A percentile compares a stretch with the other conserved stretches of the same genome.
Conservation (phyloP, 1,140 invertebrate genomes). For the Coptotermes formosanus region DNA sequence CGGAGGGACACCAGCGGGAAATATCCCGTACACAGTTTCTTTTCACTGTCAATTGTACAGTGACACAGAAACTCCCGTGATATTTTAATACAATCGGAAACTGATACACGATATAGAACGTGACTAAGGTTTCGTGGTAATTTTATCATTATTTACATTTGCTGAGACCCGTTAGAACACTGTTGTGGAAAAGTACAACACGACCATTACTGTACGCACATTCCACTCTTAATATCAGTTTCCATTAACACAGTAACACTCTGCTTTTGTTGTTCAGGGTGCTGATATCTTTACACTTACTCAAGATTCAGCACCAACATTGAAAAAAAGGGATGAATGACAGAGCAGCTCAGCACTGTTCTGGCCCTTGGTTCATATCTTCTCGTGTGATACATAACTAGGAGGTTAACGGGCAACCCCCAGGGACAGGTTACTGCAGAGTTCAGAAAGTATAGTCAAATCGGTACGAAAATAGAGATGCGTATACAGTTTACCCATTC, state of each 20-base stretch:
- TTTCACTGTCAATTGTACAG: neutral
- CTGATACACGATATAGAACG: neutral
- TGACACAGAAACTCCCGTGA: neutral
- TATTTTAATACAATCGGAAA: neutral
- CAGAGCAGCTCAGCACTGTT: no score
- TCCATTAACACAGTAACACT: neutral
- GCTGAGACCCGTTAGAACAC: neutral
- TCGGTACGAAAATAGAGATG: neutral
- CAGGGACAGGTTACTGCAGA: neutral
- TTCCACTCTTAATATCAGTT: neutral
- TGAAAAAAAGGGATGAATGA: no score
- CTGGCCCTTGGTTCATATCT: no score
- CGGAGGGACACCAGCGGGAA: no score
- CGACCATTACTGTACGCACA: neutral
- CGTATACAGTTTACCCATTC: neutral
- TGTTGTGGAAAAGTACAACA: neutral
- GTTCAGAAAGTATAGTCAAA: neutral
- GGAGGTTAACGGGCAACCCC: no score
- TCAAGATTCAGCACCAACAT: no score
- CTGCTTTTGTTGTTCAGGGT: no score
- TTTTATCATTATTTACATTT: neutral
- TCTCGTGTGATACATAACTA: no score
- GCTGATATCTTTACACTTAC: no score
- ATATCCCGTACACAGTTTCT: neutral
- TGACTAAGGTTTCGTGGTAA: neutral